Evolutionary conservation across 1,140 invertebrate genomes (phyloP).

Genomic region (Euschistus heros): DNA sequence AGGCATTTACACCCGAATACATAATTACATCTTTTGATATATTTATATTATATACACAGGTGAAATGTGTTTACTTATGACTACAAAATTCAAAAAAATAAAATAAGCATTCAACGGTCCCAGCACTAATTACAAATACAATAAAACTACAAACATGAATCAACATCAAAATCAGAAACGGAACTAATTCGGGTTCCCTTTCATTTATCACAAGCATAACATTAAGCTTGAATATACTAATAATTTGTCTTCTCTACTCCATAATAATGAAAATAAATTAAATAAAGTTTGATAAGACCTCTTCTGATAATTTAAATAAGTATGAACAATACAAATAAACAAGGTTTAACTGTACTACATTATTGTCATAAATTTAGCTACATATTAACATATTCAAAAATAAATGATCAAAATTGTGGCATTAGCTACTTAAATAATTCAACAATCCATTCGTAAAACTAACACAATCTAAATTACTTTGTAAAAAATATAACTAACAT

Average conservation of each 20-base stretch:
- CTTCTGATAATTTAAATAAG: too few relatives aligned
- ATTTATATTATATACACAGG: conserved; percentile 6
- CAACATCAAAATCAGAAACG: background rate
- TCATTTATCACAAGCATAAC: conserved; percentile 13
- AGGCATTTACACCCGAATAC: conserved; percentile 2
- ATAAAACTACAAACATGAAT: background rate
- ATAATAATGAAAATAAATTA: too few relatives aligned
- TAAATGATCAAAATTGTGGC: too few relatives aligned
- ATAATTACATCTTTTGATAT: conserved; percentile 11
- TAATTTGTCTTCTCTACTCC: too few relatives aligned
- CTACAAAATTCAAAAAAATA: background rate
- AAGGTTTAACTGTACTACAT: background rate
- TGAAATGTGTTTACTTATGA: background rate
- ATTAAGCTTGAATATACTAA: background rate
- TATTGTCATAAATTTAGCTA: conserved; percentile 17
- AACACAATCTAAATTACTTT: conserved; percentile 1
- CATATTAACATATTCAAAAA: background rate
- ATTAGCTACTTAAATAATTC: too few relatives aligned
- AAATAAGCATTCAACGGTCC: background rate
- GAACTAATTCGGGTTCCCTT: conserved; percentile 14
- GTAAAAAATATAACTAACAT: background rate
- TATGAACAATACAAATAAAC: background rate
- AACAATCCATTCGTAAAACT: background rate
- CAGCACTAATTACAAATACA: conserved; percentile 3
- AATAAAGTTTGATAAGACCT: too few relatives aligned